These are phyloP conservation scores for Mastomys natalensis DNA, from an alignment of 2,113 vertebrate genomes.

Conservation along the genomic window DNA sequence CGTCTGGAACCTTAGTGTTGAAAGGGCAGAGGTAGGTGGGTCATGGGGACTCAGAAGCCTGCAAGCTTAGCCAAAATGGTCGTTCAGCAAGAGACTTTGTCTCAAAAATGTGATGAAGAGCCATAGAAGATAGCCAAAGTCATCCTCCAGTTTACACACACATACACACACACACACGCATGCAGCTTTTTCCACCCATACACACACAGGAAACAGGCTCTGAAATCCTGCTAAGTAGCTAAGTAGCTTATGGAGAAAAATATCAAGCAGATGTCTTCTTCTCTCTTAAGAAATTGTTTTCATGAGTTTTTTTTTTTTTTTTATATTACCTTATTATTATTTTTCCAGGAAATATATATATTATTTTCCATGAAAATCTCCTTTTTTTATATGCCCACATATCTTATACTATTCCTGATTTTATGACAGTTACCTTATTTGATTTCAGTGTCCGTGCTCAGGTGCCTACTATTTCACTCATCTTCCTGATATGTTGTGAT, in stretches of 20 bases:
- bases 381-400: not conserved
- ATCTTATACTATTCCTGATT: not conserved
- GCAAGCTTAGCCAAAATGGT: not conserved
- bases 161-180: too few relatives aligned
- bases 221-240: conserved; percentile 27
- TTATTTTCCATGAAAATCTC: too few relatives aligned
- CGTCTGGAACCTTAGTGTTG: not conserved
- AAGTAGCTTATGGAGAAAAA: too few relatives aligned
- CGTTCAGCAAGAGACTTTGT: not conserved
- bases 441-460: conserved; percentile 32
- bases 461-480: not conserved
- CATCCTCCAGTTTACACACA: too few relatives aligned
- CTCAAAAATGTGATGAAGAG: not conserved
- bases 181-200: not conserved
- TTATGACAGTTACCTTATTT: not conserved
- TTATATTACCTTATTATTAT: too few relatives aligned
- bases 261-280: too few relatives aligned
- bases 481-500: conserved; percentile 29
- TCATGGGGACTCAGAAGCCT: not conserved
- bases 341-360: too few relatives aligned
- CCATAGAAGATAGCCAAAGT: not conserved
- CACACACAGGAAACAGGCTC: not conserved
- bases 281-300: too few relatives aligned
- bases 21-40: not conserved
- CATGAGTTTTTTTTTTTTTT: too few relatives aligned